Conservation (phyloP, 2,888 invertebrate genomes). For the Seira sanloemensis region DNA sequence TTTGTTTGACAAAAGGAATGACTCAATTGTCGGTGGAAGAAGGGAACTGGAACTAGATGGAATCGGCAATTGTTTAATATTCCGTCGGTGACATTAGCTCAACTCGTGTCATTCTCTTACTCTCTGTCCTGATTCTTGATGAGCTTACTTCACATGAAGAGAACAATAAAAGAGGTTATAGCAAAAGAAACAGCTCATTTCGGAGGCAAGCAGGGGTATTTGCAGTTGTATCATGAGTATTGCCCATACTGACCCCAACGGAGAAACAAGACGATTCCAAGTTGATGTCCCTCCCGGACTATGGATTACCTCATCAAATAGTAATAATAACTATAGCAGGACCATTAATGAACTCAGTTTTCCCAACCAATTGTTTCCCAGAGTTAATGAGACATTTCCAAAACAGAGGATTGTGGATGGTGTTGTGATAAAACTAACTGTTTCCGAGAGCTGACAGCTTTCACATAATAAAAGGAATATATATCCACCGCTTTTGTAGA, state of each 20-base stretch:
- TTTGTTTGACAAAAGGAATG: background rate
- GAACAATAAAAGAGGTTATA: background rate
- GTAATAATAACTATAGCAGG: background rate
- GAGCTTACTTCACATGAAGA: slow-evolving; percentile 8
- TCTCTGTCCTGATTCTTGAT: slow-evolving; percentile 7
- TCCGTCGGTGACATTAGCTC: too few species aligned
- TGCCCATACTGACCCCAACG: background rate
- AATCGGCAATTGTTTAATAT: background rate
- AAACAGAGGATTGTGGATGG: background rate
- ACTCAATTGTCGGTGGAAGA: background rate
- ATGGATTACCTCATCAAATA: slow-evolving; percentile 6
- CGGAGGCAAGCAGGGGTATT: background rate
- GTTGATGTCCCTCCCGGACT: background rate
- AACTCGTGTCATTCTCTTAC: too few species aligned
- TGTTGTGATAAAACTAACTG: background rate
- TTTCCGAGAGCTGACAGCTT: background rate
- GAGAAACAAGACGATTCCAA: background rate
- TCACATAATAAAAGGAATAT: background rate
- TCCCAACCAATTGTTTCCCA: slow-evolving; percentile 7
- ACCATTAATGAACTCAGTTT: background rate
- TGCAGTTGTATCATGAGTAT: slow-evolving; percentile 2
- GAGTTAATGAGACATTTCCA: background rate
- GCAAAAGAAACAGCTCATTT: background rate
- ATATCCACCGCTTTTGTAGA: background rate
- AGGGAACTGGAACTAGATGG: background rate